Percentiles rank a stretch among this genome's conserved stretches.
phyloP scores from a whole-genome alignment of 2,888 invertebrate species.

The Eubasilissa splendida region DNA sequence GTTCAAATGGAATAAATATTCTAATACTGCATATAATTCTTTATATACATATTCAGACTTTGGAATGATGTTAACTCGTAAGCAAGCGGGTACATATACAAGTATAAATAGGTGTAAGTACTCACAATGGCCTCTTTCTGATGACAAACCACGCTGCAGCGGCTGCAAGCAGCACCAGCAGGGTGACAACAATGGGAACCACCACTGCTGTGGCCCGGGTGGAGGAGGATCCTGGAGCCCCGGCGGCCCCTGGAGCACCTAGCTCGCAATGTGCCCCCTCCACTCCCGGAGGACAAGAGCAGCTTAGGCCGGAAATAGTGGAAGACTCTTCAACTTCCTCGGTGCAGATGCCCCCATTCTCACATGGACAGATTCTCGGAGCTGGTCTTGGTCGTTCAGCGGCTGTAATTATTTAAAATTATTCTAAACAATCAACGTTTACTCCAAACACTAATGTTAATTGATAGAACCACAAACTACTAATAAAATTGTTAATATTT shows the following conservation, averaged over 20 bases:
- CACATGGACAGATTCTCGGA: constrained; percentile 87
- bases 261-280: constrained; percentile 82
- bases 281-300: constrained; percentile 77
- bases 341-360: constrained; percentile 88
- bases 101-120: constrained; percentile 59
- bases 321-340: constrained; percentile 63
- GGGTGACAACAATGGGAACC: constrained; percentile 85
- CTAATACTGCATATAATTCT: too few relatives aligned
- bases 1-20: too few relatives aligned
- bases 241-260: constrained; percentile 74
- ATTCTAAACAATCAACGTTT: too few relatives aligned
- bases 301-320: constrained; percentile 68
- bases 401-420: constrained; percentile 65
- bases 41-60: too few relatives aligned
- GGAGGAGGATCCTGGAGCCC: constrained; percentile 71
- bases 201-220: constrained; percentile 75
- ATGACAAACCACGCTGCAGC: constrained; percentile 87
- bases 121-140: constrained; percentile 89
- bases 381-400: constrained; percentile 82
- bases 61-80: too few relatives aligned
- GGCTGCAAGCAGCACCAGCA: constrained; percentile 81
- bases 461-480: too few relatives aligned
- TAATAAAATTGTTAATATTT: too few relatives aligned
- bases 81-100: too few relatives aligned
- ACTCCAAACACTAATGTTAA: too few relatives aligned